These are phyloP conservation scores for Trochalopteron elliotii DNA, from an alignment of 2,113 vertebrate genomes.

Conservation along the genomic window DNA sequence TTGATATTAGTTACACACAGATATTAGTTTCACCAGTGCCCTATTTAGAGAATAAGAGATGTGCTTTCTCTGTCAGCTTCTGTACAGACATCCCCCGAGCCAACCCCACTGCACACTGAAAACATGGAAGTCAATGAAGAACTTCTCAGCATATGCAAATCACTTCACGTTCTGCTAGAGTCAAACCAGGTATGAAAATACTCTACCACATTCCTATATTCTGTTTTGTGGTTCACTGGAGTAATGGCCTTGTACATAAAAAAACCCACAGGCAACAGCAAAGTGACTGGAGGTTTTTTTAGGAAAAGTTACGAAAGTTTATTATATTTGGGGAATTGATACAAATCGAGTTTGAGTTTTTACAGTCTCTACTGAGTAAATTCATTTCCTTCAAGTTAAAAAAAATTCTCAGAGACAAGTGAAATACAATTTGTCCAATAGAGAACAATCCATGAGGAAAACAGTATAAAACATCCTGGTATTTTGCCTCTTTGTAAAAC, in stretches of 20 bases:
- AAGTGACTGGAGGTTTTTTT: not conserved
- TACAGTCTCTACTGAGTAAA: not conserved
- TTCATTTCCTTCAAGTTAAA: not conserved
- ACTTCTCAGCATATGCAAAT: not conserved
- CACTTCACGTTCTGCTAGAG: not conserved
- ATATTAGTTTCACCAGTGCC: not conserved
- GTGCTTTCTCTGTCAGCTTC: not conserved
- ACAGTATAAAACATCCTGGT: not conserved
- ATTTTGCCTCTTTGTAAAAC: not conserved
- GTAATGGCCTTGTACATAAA: not conserved
- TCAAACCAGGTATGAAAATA: not conserved
- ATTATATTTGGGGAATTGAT: not conserved
- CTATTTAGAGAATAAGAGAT: not conserved
- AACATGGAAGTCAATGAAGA: rapidly evolving
- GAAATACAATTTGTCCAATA: not conserved
- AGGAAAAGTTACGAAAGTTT: not conserved
- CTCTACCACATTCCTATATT: not conserved
- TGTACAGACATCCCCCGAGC: not conserved
- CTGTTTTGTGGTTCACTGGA: not conserved
- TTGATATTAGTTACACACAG: not conserved
- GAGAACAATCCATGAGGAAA: not conserved
- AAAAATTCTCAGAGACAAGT: not conserved
- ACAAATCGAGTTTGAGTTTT: not conserved
- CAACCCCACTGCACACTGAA: not conserved
- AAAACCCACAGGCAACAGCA: not conserved